phyloP scores from a whole-genome alignment of 2,888 invertebrate species.

The Ophion obscuratus region DNA sequence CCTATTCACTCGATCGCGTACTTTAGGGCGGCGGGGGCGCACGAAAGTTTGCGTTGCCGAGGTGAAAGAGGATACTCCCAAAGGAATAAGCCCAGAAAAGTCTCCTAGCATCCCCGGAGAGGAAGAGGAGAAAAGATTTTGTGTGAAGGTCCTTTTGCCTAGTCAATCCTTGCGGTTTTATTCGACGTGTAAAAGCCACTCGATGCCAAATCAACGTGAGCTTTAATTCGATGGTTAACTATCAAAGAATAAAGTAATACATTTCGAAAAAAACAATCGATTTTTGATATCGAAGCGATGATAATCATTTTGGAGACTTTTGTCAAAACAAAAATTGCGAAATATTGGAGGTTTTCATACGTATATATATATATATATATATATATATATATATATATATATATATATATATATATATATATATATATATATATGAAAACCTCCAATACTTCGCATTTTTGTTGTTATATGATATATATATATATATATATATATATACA shows the following conservation, averaged over 20 bases:
- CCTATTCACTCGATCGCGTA: slow-evolving; percentile 28
- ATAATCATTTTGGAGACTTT: neutral
- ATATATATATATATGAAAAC: too few species aligned
- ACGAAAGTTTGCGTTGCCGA: slow-evolving; percentile 39
- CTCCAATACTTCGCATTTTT: too few species aligned
- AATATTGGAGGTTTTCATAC: neutral
- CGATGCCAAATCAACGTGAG: neutral
- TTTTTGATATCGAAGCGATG: neutral
- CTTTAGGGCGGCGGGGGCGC: slow-evolving; percentile 12
- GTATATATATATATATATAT: too few species aligned
- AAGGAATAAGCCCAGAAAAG: slow-evolving; percentile 47
- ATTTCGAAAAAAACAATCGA: too few species aligned
- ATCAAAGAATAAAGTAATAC: neutral
- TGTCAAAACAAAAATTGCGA: neutral
- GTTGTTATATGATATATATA: too few species aligned
- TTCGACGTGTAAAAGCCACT: neutral
- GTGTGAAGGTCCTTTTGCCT: slow-evolving; percentile 25
- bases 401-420: too few species aligned
- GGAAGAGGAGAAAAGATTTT: slow-evolving; percentile 4
- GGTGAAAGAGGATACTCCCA: slow-evolving; percentile 54
- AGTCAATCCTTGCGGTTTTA: slow-evolving; percentile 5
- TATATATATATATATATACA: too few species aligned
- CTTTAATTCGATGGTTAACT: neutral
- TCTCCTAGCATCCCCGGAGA: neutral
- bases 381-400: too few species aligned